Evolutionary conservation across 2,797 vertebrate species (phyloP), one percentile per base, ranked within the genome.

Genomic region (Melanotaenia boesemani): DNA sequence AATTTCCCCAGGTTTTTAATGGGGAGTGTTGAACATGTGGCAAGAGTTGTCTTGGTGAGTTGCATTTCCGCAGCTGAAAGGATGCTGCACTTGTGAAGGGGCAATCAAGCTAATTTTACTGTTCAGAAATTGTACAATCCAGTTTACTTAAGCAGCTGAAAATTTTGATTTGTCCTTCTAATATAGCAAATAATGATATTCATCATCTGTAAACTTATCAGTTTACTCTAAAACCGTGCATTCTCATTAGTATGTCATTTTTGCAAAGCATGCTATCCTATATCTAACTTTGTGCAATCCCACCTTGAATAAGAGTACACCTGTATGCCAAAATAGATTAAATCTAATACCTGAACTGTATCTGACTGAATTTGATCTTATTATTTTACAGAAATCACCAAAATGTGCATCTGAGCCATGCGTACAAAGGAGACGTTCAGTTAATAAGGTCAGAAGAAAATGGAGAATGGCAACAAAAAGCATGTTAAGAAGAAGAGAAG

Each of bases 21-120:
- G 86, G 91, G 88, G 89, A 93, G 90, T 89, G 89, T 88, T 92
- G 91, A 94, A 93, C 93, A 95, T 92, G 92, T 92, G 93, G 90
- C 92, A 89, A 75, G 88, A 91, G 89, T 90, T 88, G 91, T 93
- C 93, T 93, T 92, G 85, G 81, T 86, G 91, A 93, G 92, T 92
- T 93, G 87, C 94, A 91, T 92, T 89, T 91, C 89, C 84, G 90
- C 87, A 86, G 93, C 90, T 93, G 84, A 91, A 88, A 80, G 84
- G 82, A 89, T 80, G 83, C 87, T 77, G 83, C 90, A 92, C 88
- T 83, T 90, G 87, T 88, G 74, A 90, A 92, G 87, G 91, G 92
- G 76, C 72, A 80, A 87, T 86, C 69, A 67, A 68, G 48, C 22
- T 12, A n/a, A 67, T 88, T 88, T 83, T 80, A 86, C 74, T 81